Conservation (phyloP, 2,113 vertebrate species). For the Mastomys coucha region DNA sequence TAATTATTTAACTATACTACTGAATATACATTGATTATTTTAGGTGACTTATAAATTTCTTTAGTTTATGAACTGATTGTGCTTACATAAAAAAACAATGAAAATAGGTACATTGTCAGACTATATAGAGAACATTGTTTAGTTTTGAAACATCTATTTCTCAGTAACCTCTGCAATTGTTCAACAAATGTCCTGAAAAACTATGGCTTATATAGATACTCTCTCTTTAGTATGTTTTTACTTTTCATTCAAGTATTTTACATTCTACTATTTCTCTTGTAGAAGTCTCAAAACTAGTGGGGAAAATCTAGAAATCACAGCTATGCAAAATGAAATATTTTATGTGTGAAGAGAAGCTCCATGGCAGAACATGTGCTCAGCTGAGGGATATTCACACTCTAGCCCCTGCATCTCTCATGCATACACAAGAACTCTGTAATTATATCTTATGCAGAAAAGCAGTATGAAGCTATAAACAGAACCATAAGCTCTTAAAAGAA, state of each 20-base stretch:
- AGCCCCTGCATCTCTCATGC: not conserved
- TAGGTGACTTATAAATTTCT: slow-evolving; percentile 42
- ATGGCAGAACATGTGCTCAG: not conserved
- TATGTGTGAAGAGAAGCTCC: not conserved
- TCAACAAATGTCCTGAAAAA: slow-evolving; percentile 61
- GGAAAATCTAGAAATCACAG: not conserved
- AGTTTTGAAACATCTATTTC: slow-evolving; percentile 56
- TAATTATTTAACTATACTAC: not conserved
- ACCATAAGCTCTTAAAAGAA: not conserved
- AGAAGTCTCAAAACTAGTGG: slow-evolving; percentile 19
- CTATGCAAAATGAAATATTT: slow-evolving; percentile 38
- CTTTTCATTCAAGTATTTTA: slow-evolving; percentile 12
- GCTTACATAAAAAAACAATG: slow-evolving; percentile 44
- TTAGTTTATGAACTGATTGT: slow-evolving; percentile 5
- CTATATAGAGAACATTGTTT: not conserved
- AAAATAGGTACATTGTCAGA: slow-evolving; percentile 47
- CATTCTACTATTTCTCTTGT: slow-evolving; percentile 25
- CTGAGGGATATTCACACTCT: not conserved
- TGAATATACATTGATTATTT: slow-evolving; percentile 2
- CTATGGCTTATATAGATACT: not conserved
- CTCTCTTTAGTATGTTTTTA: slow-evolving; percentile 24
- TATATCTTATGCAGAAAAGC: not conserved
- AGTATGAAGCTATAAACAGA: not conserved
- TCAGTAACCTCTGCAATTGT: slow-evolving; percentile 31
- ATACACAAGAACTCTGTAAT: not conserved